These are phyloP conservation scores for Sebastes steindachneri DNA, from an alignment of 2,797 vertebrate species.

Conservation along the genomic window DNA sequence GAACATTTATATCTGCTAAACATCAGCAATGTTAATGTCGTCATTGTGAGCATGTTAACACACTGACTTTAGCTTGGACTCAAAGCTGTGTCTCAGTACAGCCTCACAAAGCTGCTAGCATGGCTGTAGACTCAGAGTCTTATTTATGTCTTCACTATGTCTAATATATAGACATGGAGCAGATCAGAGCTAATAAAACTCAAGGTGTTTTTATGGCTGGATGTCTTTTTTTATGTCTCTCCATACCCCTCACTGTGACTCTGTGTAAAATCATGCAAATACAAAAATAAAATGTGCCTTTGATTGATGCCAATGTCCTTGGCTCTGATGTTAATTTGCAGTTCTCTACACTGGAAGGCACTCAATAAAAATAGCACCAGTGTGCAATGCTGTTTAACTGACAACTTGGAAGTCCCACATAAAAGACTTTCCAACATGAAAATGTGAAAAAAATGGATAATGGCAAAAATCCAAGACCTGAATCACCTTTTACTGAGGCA, in stretches of 20 bases:
- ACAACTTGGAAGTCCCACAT: not conserved
- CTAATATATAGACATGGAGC: not conserved
- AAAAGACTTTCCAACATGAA: conserved; percentile 2
- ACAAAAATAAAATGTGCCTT: conserved; percentile 7
- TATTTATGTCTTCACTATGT: not conserved
- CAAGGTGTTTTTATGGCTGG: not conserved
- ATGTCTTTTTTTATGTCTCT: not conserved
- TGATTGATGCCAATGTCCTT: conserved; percentile 33
- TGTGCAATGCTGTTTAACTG: conserved; percentile 4
- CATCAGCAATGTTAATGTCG: not conserved
- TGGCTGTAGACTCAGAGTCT: not conserved
- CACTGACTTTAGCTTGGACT: no score
- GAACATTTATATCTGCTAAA: no score
- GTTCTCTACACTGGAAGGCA: conserved; percentile 1
- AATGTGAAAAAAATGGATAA: not conserved
- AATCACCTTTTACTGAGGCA: not conserved
- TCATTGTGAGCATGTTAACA: not conserved
- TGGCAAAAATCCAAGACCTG: not conserved
- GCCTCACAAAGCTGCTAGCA: not conserved
- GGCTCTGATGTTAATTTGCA: conserved; percentile 17
- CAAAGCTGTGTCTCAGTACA: not conserved
- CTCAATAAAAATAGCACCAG: conserved; percentile 14
- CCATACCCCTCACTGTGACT: not conserved
- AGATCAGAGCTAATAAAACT: not conserved
- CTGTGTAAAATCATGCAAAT: not conserved